A percentile compares a stretch with the other conserved stretches of the same genome.
Evolutionary conservation across 2,797 vertebrate species (phyloP).

Genomic region (Pelochelys cantorii): DNA sequence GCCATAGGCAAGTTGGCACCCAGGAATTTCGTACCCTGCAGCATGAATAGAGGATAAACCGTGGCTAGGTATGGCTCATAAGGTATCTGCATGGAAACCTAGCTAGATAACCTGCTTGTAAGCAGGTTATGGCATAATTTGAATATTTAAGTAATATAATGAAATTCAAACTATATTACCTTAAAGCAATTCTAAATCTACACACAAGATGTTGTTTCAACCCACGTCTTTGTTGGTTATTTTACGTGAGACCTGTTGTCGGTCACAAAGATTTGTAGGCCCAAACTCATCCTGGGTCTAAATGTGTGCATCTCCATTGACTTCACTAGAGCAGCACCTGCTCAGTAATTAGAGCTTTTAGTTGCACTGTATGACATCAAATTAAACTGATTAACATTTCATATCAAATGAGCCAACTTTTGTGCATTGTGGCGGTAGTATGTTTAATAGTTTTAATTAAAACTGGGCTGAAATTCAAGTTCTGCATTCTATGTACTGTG

Average conservation of each 20-base stretch:
- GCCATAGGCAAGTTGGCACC: slow-evolving; percentile 85
- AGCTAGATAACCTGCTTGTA: slow-evolving; percentile 55
- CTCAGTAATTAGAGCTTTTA: not conserved
- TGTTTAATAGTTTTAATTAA: slow-evolving; percentile 59
- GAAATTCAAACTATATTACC: slow-evolving; percentile 23
- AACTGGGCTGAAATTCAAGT: slow-evolving; percentile 69
- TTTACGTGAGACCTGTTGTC: not conserved
- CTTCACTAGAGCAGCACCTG: slow-evolving; percentile 11
- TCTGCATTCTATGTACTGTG: slow-evolving; percentile 51
- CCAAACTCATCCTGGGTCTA: not conserved
- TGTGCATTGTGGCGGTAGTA: slow-evolving; percentile 44
- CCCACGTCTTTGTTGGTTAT: not conserved
- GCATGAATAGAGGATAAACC: slow-evolving; percentile 85
- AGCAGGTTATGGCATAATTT: slow-evolving; percentile 51
- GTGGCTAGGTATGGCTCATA: slow-evolving; percentile 78
- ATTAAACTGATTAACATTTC: slow-evolving; percentile 37
- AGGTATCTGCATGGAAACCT: slow-evolving; percentile 66
- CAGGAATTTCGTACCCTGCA: slow-evolving; percentile 86
- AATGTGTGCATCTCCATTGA: not conserved
- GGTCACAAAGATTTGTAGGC: slow-evolving; percentile 17
- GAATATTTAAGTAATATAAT: slow-evolving; percentile 4
- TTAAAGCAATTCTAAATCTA: slow-evolving; percentile 41
- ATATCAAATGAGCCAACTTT: slow-evolving; percentile 52
- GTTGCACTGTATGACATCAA: not conserved
- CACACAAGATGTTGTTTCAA: not conserved